Conservation (phyloP, 2,797 vertebrate species). For the Thamnophis elegans region DNA sequence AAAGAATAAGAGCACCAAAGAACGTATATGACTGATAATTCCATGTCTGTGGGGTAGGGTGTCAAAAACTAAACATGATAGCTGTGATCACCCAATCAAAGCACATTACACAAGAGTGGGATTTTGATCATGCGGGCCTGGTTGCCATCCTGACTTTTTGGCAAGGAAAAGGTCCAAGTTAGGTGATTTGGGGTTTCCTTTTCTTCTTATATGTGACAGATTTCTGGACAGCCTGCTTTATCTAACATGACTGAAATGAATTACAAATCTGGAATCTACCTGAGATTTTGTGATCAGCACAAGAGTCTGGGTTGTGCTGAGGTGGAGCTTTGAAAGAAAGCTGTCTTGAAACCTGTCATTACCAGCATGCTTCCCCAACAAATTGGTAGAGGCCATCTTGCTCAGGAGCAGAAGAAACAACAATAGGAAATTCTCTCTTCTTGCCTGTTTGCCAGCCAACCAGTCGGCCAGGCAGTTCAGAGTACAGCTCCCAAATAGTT, state of each 20-base stretch:
- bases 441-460: not conserved
- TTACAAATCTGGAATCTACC: not conserved
- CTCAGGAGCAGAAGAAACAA: not conserved
- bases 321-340: not conserved
- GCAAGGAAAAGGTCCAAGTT: not conserved
- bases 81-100: not conserved
- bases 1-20: slow-evolving; percentile 17
- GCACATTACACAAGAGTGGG: not conserved
- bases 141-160: not conserved
- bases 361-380: not conserved
- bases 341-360: not conserved
- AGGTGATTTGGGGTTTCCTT: not conserved
- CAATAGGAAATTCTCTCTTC: not conserved
- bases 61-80: not conserved
- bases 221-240: not conserved
- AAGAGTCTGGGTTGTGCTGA: not conserved
- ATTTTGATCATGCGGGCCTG: not conserved
- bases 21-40: not conserved
- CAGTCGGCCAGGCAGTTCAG: not conserved
- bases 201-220: not conserved
- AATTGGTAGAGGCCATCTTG: not conserved
- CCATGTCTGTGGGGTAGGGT: not conserved
- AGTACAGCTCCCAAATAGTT: not conserved
- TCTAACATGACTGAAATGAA: not conserved
- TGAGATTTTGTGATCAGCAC: not conserved